Evolutionary conservation across 1,140 invertebrate species (phyloP), one percentile per base, ranked within the genome.

Genomic region (Charaxes varanes): DNA sequence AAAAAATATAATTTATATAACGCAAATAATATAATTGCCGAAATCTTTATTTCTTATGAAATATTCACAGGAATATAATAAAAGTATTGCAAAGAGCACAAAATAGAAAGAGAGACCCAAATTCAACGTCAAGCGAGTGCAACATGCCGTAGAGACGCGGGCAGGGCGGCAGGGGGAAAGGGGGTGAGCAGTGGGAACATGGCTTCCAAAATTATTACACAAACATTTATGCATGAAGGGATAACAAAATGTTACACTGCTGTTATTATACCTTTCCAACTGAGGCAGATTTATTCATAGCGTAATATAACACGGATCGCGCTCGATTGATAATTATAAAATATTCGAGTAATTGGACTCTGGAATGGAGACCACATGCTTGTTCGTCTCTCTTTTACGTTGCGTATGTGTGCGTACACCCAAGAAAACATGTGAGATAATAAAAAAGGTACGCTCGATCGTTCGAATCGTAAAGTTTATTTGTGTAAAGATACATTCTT

Each of bases 171-270:
- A 36, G 16, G 53, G 56, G 62, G 55, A 30, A 51, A 21, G 30
- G 47, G 70, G 60, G 68, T 54, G 35, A 40, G 38, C 24, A 28
- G 37, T 41, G 52, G 54, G 62, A 70, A 69, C 57, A 67, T 62
- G 62, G 67, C 71, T 70, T 56, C 66, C 66, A 62, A 77, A 80
- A 77, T 80, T 63, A 77, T 76, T 77, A 77, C 57, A 70, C 64
- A 80, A 74, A 77, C 70, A 80, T 80, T 80, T 80, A 80, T 80
- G 70, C 74, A 77, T 79, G 72, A 70, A 70, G 66, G 70, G 70
- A 77, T 76, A 70, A 76, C 72, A 71, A 67, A 71, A 73, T 71
- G 59, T 62, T 69, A 64, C 28, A 31, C 41, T 47, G 50, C 50
- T 68, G 56, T 62, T 69, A n/a, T n/a, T n/a, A 64, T 67, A 53